Evolutionary conservation across 1,140 invertebrate species (phyloP).

Genomic region (Orchestia grillus): DNA sequence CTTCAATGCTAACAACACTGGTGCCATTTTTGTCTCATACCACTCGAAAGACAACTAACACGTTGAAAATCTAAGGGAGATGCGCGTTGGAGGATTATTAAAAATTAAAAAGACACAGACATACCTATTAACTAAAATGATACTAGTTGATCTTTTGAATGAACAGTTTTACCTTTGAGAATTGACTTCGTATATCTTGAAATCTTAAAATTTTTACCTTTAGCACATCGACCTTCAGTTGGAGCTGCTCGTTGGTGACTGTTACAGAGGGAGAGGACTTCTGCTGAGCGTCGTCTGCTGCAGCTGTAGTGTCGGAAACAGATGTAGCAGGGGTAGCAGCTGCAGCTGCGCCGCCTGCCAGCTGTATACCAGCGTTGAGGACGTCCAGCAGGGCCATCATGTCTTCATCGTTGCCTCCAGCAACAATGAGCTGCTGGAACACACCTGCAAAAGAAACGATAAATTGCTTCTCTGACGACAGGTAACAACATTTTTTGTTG

Average conservation of each 20-base stretch:
- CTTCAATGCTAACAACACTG: too few species aligned
- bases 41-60: too few species aligned
- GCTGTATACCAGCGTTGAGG: constrained; percentile 90
- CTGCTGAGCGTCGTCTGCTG: neutral
- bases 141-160: neutral
- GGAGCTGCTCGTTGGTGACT: constrained; percentile 24
- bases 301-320: constrained; percentile 72
- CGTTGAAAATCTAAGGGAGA: too few species aligned
- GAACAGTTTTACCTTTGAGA: neutral
- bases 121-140: neutral
- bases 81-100: too few species aligned
- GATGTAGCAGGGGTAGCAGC: constrained; percentile 69
- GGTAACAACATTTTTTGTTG: too few species aligned
- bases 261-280: neutral
- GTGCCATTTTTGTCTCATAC: too few species aligned
- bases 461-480: neutral
- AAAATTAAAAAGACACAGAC: neutral
- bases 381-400: constrained; percentile 92
- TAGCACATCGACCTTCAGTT: constrained; percentile 53
- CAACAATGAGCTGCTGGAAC: constrained; percentile 87
- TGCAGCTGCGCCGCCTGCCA: constrained; percentile 69
- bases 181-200: neutral
- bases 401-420: constrained; percentile 93
- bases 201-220: neutral
- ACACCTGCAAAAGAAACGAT: constrained; percentile 68